phyloP scores from a whole-genome alignment of 1,140 invertebrate species.

The Caerostris darwini region DNA sequence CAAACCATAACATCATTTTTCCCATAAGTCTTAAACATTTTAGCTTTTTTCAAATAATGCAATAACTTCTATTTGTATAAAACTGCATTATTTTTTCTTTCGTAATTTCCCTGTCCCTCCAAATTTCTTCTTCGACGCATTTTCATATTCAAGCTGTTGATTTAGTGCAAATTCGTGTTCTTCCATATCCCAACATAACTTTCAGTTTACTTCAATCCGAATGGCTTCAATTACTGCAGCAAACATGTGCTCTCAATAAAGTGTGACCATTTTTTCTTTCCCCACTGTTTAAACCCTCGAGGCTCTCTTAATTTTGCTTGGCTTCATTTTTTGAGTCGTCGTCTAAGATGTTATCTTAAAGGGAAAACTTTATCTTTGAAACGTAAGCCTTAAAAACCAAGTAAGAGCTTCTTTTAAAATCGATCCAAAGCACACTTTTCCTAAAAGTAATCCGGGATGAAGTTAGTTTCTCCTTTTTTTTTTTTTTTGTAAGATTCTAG shows the following conservation, averaged over 20 bases:
- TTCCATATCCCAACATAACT: background rate
- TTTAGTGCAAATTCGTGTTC: background rate
- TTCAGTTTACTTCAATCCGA: background rate
- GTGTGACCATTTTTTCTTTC: background rate
- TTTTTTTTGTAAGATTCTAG: background rate
- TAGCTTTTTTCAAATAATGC: no score
- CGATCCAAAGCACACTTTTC: background rate
- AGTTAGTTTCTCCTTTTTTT: background rate
- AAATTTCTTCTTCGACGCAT: background rate
- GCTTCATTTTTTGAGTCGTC: no score
- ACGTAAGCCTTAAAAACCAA: background rate
- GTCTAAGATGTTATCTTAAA: no score
- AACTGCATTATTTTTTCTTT: background rate
- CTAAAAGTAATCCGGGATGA: slow-evolving; percentile 11
- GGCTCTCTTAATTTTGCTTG: no score
- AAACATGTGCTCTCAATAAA: background rate
- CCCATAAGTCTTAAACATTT: no score
- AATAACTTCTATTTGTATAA: no score
- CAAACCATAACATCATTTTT: no score
- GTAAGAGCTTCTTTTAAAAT: background rate
- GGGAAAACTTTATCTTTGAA: no score
- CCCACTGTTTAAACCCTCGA: background rate
- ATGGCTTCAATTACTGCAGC: background rate
- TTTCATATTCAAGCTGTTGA: background rate
- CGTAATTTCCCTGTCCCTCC: background rate